phyloP scores from a whole-genome alignment of 2,797 vertebrate genomes.

The Microchirus variegatus region DNA sequence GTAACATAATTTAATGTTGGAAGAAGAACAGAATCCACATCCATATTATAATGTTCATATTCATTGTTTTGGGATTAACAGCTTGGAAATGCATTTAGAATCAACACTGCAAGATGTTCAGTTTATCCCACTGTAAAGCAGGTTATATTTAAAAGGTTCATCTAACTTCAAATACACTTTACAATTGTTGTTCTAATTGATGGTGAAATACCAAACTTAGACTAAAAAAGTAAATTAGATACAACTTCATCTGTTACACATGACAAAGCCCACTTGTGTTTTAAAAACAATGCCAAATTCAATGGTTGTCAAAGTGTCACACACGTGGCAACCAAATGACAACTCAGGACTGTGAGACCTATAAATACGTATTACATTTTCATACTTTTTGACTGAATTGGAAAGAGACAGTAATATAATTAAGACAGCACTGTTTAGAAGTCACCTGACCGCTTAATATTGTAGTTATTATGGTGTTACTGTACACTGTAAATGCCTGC shows the following conservation, averaged over 20 bases:
- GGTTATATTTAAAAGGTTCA: slow-evolving; percentile 11
- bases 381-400: too few relatives aligned
- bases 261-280: not conserved
- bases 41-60: not conserved
- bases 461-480: too few relatives aligned
- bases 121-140: not conserved
- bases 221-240: slow-evolving; percentile 7
- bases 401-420: too few relatives aligned
- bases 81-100: slow-evolving; percentile 1
- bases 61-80: slow-evolving; percentile 14
- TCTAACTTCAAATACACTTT: slow-evolving; percentile 1
- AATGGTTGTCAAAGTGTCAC: too few relatives aligned
- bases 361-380: too few relatives aligned
- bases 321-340: too few relatives aligned
- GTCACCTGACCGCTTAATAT: too few relatives aligned
- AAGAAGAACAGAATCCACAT: not conserved
- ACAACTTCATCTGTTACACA: not conserved
- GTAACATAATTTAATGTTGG: not conserved
- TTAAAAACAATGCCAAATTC: too few relatives aligned
- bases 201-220: not conserved
- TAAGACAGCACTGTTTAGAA: too few relatives aligned
- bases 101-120: not conserved
- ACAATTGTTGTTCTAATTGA: not conserved
- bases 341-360: too few relatives aligned
- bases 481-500: too few relatives aligned